Evolutionary conservation across 2,113 vertebrate species (phyloP).

Genomic region (Crocuta crocuta): DNA sequence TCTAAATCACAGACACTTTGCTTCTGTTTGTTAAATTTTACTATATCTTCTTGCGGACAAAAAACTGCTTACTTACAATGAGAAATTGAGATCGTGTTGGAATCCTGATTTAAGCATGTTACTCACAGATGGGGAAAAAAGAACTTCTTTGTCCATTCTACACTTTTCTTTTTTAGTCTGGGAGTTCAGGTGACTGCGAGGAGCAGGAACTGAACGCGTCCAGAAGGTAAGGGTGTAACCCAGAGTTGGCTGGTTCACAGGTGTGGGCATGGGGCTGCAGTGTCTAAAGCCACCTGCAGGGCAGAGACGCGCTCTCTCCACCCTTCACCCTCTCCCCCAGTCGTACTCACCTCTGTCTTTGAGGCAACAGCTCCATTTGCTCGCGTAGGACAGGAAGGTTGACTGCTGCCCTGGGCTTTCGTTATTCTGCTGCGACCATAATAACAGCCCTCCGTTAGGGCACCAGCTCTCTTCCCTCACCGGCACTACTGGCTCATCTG

Average conservation of each 20-base stretch:
- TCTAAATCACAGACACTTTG: not conserved
- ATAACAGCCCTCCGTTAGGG: not conserved
- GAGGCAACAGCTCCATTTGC: no score
- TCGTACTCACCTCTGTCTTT: not conserved
- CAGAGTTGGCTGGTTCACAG: rapidly evolving
- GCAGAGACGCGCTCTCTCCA: rapidly evolving
- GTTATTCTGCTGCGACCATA: not conserved
- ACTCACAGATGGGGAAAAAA: not conserved
- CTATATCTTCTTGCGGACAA: not conserved
- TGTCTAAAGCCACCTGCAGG: rapidly evolving
- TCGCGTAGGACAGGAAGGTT: not conserved
- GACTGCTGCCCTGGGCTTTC: rapidly evolving
- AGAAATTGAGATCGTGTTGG: not conserved
- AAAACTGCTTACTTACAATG: not conserved
- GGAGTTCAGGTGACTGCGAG: rapidly evolving
- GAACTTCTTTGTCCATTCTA: not conserved
- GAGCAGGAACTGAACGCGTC: not conserved
- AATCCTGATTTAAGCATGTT: not conserved
- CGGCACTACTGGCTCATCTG: rapidly evolving
- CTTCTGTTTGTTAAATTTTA: no score
- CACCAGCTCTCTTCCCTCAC: not conserved
- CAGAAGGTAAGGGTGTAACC: not conserved
- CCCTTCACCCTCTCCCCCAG: rapidly evolving
- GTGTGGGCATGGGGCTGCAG: not conserved
- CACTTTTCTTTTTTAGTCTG: not conserved